Percentiles rank a stretch among this genome's conserved stretches.
phyloP scores from a whole-genome alignment of 1,140 invertebrate genomes.

The Leptoteleia sp. region DNA sequence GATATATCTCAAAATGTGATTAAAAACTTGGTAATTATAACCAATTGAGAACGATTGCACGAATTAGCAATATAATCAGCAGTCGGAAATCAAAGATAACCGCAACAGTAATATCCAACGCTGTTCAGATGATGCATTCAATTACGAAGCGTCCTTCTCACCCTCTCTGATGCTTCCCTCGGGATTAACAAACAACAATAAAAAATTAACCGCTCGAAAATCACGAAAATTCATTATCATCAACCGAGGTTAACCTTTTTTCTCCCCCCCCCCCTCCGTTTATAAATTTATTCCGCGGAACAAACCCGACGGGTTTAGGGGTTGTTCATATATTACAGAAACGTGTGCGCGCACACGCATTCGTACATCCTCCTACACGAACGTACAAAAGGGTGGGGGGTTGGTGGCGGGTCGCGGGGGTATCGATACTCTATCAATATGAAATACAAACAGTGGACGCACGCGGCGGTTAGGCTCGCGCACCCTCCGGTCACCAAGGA shows the following conservation, averaged over 20 bases:
- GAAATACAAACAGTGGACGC: too few species aligned
- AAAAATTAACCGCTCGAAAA: constrained; percentile 38
- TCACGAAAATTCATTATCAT: constrained; percentile 45
- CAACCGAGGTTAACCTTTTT: constrained; percentile 7
- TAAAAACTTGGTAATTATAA: constrained; percentile 28
- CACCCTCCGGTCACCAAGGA: too few species aligned
- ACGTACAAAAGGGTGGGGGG: too few species aligned
- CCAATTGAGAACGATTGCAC: constrained; percentile 17
- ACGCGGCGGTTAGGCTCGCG: too few species aligned
- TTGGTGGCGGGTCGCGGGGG: too few species aligned
- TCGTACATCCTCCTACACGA: background rate
- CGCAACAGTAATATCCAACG: constrained; percentile 13
- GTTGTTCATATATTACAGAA: constrained; percentile 18
- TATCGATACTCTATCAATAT: too few species aligned
- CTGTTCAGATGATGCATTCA: too few species aligned
- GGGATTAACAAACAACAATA: constrained; percentile 19
- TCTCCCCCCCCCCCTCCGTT: background rate
- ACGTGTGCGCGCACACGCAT: background rate
- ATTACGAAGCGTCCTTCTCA: too few species aligned
- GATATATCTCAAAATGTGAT: constrained; percentile 19
- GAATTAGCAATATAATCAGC: constrained; percentile 27
- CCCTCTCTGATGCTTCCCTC: too few species aligned
- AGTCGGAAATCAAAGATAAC: constrained; percentile 24
- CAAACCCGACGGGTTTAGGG: constrained; percentile 27
- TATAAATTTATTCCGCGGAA: constrained; percentile 45